These are phyloP conservation scores for Procambarus virginalis DNA, from an alignment of 1,140 invertebrate species.

Conservation along the genomic window DNA sequence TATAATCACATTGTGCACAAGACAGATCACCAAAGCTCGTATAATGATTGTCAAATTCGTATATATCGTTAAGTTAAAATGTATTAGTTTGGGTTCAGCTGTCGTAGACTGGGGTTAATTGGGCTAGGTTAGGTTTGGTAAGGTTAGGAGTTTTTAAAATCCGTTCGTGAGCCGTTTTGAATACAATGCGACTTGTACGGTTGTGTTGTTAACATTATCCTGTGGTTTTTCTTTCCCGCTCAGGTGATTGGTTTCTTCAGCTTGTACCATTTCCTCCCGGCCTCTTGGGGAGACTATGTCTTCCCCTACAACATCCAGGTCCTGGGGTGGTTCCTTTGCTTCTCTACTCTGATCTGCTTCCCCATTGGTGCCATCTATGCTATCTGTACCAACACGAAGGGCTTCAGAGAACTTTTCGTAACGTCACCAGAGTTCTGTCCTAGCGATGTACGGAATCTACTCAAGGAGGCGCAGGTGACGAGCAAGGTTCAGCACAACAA, in stretches of 20 bases:
- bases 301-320: slow-evolving; percentile 77
- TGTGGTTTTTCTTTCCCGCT: background rate
- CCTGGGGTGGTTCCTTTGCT: slow-evolving; percentile 75
- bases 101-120: no score
- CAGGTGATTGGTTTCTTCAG: slow-evolving; percentile 77
- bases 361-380: slow-evolving; percentile 23
- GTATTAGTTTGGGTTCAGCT: no score
- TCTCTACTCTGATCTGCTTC: slow-evolving; percentile 12
- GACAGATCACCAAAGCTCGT: no score
- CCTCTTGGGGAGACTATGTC: slow-evolving; percentile 75
- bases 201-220: no score
- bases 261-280: slow-evolving; percentile 75
- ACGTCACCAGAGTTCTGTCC: slow-evolving; percentile 27
- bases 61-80: no score
- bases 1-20: no score
- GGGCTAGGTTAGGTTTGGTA: no score
- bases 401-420: slow-evolving; percentile 2
- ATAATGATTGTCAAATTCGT: no score
- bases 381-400: background rate
- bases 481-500: background rate
- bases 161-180: no score
- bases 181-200: no score
- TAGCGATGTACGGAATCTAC: background rate
- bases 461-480: background rate
- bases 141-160: no score